phyloP scores from a whole-genome alignment of 23 tunicate species.

The Halocynthia aurantium region DNA sequence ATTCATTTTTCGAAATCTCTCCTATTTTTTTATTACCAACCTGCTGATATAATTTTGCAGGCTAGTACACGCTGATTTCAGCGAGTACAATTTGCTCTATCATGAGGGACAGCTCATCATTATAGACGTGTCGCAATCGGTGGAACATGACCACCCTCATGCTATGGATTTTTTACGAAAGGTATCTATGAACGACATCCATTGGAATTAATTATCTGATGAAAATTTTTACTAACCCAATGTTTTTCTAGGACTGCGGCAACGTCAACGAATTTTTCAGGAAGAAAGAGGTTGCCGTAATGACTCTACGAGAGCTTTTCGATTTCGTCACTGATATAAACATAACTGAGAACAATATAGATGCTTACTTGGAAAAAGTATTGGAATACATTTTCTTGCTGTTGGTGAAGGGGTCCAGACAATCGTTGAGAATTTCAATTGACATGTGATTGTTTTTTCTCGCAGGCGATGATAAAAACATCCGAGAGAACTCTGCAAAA shows the following conservation, averaged over 20 bases:
- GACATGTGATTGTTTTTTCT: neutral
- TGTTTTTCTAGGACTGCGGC: slow-evolving; percentile 44
- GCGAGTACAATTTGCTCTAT: slow-evolving; percentile 83
- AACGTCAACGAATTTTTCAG: slow-evolving; percentile 88
- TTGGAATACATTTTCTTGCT: neutral
- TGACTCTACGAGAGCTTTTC: slow-evolving; percentile 74
- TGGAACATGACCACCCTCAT: slow-evolving; percentile 87
- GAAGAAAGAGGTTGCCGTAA: slow-evolving; percentile 59
- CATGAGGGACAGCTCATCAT: slow-evolving; percentile 63
- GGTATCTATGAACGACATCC: slow-evolving; percentile 1
- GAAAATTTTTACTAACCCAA: no score
- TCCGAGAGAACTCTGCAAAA: slow-evolving; percentile 18
- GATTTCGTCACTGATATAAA: slow-evolving; percentile 90
- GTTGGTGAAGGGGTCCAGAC: neutral
- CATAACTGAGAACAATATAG: slow-evolving; percentile 62
- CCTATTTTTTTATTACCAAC: neutral
- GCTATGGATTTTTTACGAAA: slow-evolving; percentile 79
- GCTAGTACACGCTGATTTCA: slow-evolving; percentile 93
- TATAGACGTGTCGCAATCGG: slow-evolving; percentile 97
- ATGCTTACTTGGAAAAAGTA: slow-evolving; percentile 49
- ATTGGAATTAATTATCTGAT: no score
- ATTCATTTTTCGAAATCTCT: neutral
- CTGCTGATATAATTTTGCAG: neutral
- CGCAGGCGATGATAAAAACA: slow-evolving; percentile 42
- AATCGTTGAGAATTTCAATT: neutral